A percentile compares a stretch with the other conserved stretches of the same genome.
Conservation (phyloP, 2,113 vertebrate species). For the Gopherus flavomarginatus region DNA sequence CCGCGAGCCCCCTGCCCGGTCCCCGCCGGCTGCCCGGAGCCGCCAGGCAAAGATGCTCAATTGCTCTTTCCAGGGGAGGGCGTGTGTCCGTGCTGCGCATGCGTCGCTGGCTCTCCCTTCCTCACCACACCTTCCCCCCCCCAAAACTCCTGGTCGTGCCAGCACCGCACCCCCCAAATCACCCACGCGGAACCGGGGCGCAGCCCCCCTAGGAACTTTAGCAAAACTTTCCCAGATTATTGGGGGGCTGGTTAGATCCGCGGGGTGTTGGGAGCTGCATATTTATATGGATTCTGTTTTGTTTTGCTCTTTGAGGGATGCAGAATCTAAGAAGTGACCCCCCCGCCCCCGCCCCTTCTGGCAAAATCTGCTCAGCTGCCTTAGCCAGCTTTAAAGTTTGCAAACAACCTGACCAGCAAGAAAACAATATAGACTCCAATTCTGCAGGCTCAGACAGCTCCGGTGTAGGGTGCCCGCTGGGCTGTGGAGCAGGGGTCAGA, state of each 20-base stretch:
- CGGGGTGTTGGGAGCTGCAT: not conserved
- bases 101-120: not conserved
- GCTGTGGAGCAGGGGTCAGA: not conserved
- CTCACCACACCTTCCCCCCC: not conserved
- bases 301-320: not conserved
- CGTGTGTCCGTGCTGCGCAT: slow-evolving; percentile 52
- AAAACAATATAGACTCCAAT: not conserved
- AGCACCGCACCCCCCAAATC: not conserved
- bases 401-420: not conserved
- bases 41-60: not conserved
- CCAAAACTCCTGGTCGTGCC: not conserved
- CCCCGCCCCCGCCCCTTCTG: no score
- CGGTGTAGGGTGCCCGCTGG: no score
- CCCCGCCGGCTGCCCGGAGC: not conserved
- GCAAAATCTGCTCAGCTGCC: not conserved
- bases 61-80: slow-evolving; percentile 28
- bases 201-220: not conserved
- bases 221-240: not conserved
- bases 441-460: no score
- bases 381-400: not conserved
- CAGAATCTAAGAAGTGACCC: not conserved
- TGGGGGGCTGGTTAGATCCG: not conserved
- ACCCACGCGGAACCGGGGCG: no score
- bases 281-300: no score
- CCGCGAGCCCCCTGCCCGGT: not conserved